Conservation (phyloP, 1,140 invertebrate species). For the Apis dorsata region DNA sequence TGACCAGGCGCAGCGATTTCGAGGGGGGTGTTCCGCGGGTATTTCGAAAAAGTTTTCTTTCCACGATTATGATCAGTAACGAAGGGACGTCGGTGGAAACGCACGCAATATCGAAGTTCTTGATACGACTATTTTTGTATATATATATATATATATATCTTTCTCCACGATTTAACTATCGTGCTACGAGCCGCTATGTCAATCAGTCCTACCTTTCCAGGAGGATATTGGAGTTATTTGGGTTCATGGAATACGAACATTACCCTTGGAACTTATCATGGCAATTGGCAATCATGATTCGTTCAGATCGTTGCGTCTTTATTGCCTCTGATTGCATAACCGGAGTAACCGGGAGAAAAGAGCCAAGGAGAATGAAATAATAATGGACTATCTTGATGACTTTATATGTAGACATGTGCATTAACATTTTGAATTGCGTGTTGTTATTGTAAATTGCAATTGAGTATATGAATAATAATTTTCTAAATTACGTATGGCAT, state of each 20-base stretch:
- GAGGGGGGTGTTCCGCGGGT: no score
- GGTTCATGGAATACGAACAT: slow-evolving; percentile 65
- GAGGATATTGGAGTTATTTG: slow-evolving; percentile 30
- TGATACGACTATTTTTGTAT: slow-evolving; percentile 37
- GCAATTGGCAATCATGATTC: slow-evolving; percentile 59
- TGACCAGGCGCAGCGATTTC: no score
- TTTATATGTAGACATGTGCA: neutral
- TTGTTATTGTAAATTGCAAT: no score
- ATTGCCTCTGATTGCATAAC: slow-evolving; percentile 59
- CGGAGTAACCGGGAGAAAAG: slow-evolving; percentile 6
- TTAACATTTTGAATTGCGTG: no score
- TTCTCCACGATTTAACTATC: slow-evolving; percentile 36
- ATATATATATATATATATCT: slow-evolving; percentile 26
- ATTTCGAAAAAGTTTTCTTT: neutral
- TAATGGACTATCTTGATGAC: neutral
- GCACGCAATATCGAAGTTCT: slow-evolving; percentile 48
- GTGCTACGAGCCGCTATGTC: slow-evolving; percentile 51
- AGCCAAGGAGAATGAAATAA: neutral
- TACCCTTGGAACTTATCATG: slow-evolving; percentile 29
- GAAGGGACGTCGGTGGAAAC: slow-evolving; percentile 12
- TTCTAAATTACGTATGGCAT: no score
- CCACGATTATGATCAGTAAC: neutral
- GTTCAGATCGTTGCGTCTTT: slow-evolving; percentile 52
- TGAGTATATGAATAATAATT: no score
- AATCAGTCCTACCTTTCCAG: slow-evolving; percentile 52